These are phyloP conservation scores for Bombus soroeensis DNA, from an alignment of 1,140 invertebrate species.

Conservation along the genomic window DNA sequence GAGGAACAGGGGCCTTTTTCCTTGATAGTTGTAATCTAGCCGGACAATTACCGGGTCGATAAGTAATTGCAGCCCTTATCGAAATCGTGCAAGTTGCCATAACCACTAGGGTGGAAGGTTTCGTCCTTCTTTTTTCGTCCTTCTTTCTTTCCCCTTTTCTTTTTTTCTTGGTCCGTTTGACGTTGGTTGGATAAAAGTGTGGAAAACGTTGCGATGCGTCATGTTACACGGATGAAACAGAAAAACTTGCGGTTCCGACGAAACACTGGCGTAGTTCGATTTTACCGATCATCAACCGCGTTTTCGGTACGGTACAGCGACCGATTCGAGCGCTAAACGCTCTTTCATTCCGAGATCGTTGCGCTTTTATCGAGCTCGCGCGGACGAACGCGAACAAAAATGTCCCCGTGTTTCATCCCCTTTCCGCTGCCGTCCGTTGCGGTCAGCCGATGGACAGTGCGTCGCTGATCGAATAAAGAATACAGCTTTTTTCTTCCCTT, in stretches of 20 bases:
- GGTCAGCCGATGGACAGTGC: conserved; percentile 20
- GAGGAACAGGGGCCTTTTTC: conserved; percentile 23
- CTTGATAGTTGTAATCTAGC: conserved; percentile 32
- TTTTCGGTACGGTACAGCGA: neutral
- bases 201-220: neutral
- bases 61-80: conserved; percentile 34
- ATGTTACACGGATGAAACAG: neutral
- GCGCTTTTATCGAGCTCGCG: neutral
- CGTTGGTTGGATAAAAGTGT: neutral
- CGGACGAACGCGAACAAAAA: conserved; percentile 15
- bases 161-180: neutral
- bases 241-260: neutral
- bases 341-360: conserved; percentile 1
- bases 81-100: neutral
- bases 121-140: neutral
- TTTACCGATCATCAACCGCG: conserved; percentile 2
- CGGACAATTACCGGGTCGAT: conserved; percentile 43
- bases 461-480: conserved; percentile 42
- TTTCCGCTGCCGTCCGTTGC: neutral
- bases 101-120: conserved; percentile 1
- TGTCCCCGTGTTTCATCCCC: neutral
- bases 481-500: conserved; percentile 17
- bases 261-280: neutral
- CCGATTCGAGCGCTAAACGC: conserved; percentile 26
- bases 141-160: neutral